Conservation (phyloP, 2,888 invertebrate genomes). For the Patella depressa region DNA sequence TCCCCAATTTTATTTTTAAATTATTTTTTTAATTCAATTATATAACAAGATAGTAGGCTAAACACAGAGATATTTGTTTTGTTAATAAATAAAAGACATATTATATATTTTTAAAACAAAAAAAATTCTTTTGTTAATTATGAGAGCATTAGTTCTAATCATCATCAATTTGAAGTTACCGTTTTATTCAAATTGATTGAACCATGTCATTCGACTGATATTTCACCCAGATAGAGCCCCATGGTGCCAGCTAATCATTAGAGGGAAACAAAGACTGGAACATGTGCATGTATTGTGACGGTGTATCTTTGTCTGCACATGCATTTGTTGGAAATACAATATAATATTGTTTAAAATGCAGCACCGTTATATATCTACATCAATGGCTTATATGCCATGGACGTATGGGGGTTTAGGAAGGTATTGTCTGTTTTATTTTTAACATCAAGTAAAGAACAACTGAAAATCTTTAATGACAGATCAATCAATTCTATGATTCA, state of each 20-base stretch:
- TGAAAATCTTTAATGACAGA: no score
- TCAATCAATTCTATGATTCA: no score
- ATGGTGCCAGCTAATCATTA: background rate
- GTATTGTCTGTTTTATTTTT: background rate
- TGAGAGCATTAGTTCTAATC: no score
- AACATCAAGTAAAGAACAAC: no score
- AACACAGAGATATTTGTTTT: no score
- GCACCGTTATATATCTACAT: slow-evolving; percentile 9
- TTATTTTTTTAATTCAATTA: no score
- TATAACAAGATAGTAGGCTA: no score
- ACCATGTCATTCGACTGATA: background rate
- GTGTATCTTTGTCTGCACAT: background rate
- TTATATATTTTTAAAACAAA: no score
- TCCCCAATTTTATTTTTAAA: no score
- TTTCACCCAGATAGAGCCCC: background rate
- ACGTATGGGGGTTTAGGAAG: slow-evolving; percentile 1
- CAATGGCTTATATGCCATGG: slow-evolving; percentile 10
- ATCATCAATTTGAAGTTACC: no score
- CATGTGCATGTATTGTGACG: slow-evolving; percentile 8
- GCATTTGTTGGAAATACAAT: slow-evolving; percentile 3
- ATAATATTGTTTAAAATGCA: background rate
- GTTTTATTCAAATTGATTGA: background rate
- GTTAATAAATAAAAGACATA: no score
- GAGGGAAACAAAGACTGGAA: background rate
- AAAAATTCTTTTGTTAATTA: no score